phyloP scores from a whole-genome alignment of 2,797 vertebrate species.

The Danio kyathit region DNA sequence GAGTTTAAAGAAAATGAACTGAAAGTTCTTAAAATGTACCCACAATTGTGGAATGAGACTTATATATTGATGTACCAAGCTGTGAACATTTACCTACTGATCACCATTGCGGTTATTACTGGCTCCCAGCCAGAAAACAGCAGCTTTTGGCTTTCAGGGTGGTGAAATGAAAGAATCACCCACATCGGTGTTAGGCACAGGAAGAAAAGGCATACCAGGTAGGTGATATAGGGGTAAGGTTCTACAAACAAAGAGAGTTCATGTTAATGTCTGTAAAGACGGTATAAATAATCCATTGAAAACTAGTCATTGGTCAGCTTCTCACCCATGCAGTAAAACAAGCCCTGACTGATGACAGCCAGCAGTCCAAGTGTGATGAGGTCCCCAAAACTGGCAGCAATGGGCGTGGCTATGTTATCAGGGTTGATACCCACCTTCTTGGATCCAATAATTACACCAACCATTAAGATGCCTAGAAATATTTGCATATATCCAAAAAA shows the following conservation, averaged over 20 bases:
- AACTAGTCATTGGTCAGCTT: neutral
- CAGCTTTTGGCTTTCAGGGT: conserved; percentile 89
- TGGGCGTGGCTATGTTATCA: conserved; percentile 93
- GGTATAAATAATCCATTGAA: neutral
- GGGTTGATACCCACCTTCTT: conserved; percentile 93
- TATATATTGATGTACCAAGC: neutral
- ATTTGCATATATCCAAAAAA: neutral
- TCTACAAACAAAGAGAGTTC: conserved; percentile 73
- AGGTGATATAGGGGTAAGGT: conserved; percentile 84
- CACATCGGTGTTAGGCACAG: conserved; percentile 91
- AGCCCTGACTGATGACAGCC: conserved; percentile 89
- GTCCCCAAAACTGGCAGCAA: conserved; percentile 95
- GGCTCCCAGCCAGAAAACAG: conserved; percentile 94
- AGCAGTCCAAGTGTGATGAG: conserved; percentile 92
- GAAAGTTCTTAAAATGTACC: too few species aligned
- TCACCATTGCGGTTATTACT: conserved; percentile 92
- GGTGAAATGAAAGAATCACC: conserved; percentile 87
- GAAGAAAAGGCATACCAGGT: conserved; percentile 87
- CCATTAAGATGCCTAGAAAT: conserved; percentile 88
- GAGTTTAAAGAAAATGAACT: too few species aligned
- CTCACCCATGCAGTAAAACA: conserved; percentile 87
- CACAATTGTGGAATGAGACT: neutral
- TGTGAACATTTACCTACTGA: conserved; percentile 86
- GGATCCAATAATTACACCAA: conserved; percentile 92
- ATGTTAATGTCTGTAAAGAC: neutral